phyloP scores from a whole-genome alignment of 2,888 invertebrate genomes.

The Drosophila kambysellisi region DNA sequence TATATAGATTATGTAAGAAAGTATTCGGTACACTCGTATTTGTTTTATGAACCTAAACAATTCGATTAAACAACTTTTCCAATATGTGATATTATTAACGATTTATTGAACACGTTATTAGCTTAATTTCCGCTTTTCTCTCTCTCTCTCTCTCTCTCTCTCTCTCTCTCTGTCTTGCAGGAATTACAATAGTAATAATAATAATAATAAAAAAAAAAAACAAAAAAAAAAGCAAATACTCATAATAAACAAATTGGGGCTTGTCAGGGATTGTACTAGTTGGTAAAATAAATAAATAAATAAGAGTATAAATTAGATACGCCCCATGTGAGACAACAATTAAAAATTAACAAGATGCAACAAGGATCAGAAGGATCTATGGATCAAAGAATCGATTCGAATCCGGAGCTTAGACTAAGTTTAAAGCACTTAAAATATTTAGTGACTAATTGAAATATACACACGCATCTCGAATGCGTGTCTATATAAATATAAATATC shows the following conservation, averaged over 20 bases:
- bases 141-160: slow-evolving; percentile 21
- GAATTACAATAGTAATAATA: slow-evolving; percentile 53
- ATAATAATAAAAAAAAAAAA: slow-evolving; percentile 55
- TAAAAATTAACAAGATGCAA: slow-evolving; percentile 31
- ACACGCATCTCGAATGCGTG: slow-evolving; percentile 32
- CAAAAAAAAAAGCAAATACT: slow-evolving; percentile 39
- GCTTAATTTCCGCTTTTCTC: slow-evolving; percentile 41
- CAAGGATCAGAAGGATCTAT: slow-evolving; percentile 12
- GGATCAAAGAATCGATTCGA: slow-evolving; percentile 26
- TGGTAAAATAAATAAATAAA: slow-evolving; percentile 54
- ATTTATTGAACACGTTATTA: slow-evolving; percentile 60
- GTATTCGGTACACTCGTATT: slow-evolving; percentile 30
- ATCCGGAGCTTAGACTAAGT: slow-evolving; percentile 71
- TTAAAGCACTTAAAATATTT: slow-evolving; percentile 83
- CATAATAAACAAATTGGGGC: slow-evolving; percentile 34
- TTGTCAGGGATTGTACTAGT: slow-evolving; percentile 34
- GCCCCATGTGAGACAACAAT: slow-evolving; percentile 29
- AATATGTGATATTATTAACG: slow-evolving; percentile 43
- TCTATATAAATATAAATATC: slow-evolving; percentile 47
- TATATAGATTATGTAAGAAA: slow-evolving; percentile 35
- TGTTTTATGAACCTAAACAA: slow-evolving; percentile 25
- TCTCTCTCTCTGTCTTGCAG: slow-evolving; percentile 36
- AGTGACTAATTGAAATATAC: slow-evolving; percentile 83
- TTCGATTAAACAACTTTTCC: slow-evolving; percentile 18
- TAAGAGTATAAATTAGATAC: slow-evolving; percentile 37